Base-by-base conservation (phyloP, 2,113 vertebrate species). In the Sitta europaea region DNA sequence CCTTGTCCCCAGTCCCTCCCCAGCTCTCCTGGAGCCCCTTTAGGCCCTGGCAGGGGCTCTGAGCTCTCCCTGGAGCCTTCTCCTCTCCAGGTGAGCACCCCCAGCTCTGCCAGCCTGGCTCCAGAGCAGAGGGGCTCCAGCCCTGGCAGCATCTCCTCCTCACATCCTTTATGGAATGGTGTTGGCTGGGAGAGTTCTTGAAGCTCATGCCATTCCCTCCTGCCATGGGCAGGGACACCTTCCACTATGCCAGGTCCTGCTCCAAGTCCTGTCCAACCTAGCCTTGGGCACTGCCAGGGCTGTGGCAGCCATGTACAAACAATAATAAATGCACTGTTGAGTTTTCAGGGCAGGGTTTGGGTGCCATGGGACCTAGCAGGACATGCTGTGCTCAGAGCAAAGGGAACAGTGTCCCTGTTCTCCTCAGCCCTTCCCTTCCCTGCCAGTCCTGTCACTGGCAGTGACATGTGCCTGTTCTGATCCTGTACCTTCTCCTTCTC, bases 401-500 rank as follows among this genome's bases (percentile, higher is more conserved):
- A 61, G 47, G 47, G n/a, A 82, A 0, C 40, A 28, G 58, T 58
- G 67, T 73, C 86, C 67, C 67, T n/a, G 48, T 75, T 70, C 54
- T 54, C 71, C 90, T 79, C 78, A 94, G 90, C 45, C 1, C 74
- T 67, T 59, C 35, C 57, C 51, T 70, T 80, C 54, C 86, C 96
- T 94, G 59, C 54, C 93, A 92, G 61, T 90, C 42, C 53, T 70
- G 79, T 40, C 82, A 8, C 31, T 88, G 93, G 71, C 67, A 76
- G 82, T 74, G 70, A 61, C 86, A 62, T 54, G 48, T 88, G 68
- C 91, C 88, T 94, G 72, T 91, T 95, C 90, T 95, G 86, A 96
- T 97, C 90, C 93, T 66, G 45, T 90, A 36, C 95, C 96, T 85
- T 98, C 97, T 97, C 81, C 96, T 97, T 93, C 94, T 92, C 97